Evolutionary conservation across 2,888 invertebrate species (phyloP).

Genomic region (Barypeithes pellucidus): DNA sequence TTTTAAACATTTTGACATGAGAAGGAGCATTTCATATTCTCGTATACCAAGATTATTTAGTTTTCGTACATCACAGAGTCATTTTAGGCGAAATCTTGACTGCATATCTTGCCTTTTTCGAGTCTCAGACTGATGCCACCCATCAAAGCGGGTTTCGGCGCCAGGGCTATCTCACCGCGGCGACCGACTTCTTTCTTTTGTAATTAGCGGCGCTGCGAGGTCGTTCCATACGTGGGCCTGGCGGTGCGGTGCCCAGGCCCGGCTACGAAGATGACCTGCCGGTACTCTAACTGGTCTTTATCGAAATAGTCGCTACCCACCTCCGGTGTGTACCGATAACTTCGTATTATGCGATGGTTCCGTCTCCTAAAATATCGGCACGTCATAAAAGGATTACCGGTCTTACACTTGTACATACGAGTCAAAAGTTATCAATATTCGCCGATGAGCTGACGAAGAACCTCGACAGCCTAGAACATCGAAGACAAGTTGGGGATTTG

Average conservation of each 20-base stretch:
- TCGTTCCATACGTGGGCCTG: slow-evolving; percentile 20
- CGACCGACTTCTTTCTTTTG: slow-evolving; percentile 50
- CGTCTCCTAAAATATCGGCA: slow-evolving; percentile 23
- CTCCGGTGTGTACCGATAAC: slow-evolving; percentile 43
- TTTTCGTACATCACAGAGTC: background rate
- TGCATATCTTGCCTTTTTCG: slow-evolving; percentile 17
- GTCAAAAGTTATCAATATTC: too few species aligned
- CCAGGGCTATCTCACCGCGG: slow-evolving; percentile 52
- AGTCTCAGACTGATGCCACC: slow-evolving; percentile 49
- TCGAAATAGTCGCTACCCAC: slow-evolving; percentile 50
- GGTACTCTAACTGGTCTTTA: slow-evolving; percentile 42
- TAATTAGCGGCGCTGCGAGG: slow-evolving; percentile 45
- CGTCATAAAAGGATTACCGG: too few species aligned
- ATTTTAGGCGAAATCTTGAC: slow-evolving; percentile 20
- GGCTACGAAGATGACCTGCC: slow-evolving; percentile 5
- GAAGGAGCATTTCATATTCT: too few species aligned
- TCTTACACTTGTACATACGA: too few species aligned
- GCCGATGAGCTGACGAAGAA: too few species aligned
- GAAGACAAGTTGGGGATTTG: too few species aligned
- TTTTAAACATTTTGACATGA: too few species aligned
- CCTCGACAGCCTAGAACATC: too few species aligned
- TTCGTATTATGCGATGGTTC: slow-evolving; percentile 35
- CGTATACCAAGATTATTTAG: too few species aligned
- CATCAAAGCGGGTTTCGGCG: slow-evolving; percentile 48
- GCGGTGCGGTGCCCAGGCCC: slow-evolving; percentile 28